phyloP scores from a whole-genome alignment of 2,113 vertebrate genomes.

The Cacatua alba region DNA sequence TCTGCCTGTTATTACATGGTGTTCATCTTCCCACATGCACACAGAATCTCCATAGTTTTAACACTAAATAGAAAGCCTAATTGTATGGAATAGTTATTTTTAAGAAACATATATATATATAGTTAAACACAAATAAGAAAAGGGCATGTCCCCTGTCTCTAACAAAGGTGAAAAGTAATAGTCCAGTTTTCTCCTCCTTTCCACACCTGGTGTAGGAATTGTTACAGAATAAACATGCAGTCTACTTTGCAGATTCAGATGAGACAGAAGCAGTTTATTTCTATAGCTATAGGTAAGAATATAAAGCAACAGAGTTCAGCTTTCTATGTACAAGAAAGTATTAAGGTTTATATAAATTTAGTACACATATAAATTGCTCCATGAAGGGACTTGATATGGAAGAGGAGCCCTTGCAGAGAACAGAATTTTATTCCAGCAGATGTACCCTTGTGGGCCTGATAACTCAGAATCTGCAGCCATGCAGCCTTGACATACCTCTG shows the following conservation, averaged over 20 bases:
- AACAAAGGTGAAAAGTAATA: background rate
- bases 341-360: background rate
- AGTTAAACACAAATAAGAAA: background rate
- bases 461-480: background rate
- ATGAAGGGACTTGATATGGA: background rate
- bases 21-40: background rate
- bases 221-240: accelerated
- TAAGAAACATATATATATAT: background rate
- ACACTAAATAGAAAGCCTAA: background rate
- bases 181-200: background rate
- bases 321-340: background rate
- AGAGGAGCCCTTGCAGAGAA: background rate
- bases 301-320: background rate
- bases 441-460: background rate
- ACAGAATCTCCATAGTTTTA: background rate
- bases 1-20: background rate
- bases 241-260: background rate
- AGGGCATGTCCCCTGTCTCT: background rate
- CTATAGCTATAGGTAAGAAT: background rate
- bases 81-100: background rate
- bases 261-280: background rate
- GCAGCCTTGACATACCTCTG: too few species aligned
- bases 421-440: background rate
- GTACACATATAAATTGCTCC: background rate
- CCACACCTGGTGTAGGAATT: background rate